Evolutionary conservation across 2,797 vertebrate genomes (phyloP), one percentile per base, ranked within the genome.

Genomic region (Alca torda): DNA sequence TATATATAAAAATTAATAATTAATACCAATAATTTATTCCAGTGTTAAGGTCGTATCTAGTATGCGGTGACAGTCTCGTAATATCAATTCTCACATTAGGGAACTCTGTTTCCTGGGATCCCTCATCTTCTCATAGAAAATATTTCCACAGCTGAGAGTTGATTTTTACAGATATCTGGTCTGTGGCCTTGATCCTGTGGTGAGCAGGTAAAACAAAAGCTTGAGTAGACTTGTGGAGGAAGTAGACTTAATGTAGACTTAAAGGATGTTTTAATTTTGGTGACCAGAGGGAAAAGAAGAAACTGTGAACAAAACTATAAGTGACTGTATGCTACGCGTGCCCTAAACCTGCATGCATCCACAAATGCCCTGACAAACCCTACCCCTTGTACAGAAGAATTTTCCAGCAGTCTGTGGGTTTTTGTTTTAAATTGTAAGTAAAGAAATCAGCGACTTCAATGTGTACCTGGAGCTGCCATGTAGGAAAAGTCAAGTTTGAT

Each of bases 361-460:
- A 5, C 48, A 94, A 83, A 46, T 11, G 3, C 4, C 37, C 21
- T 25, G 31, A 41, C 11, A 68, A 78, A 33, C 0, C 1, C 83
- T 43, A 37, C 0, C 2, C 9, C 80, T 56, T 17, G 4, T 28
- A 56, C 26, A 64, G 37, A 41, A n/a, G 64, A 30, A 3, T 5
- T 30, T 39, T 75, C 20, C 23, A 6, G 7, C 7, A 33, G 2
- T 46, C 54, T 35, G 10, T 59, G 31, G 0, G 0, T 4, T 18
- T 24, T 69, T 86, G 16, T 45, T 45, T 45, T 5, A 45, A 45
- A 45, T 64, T 13, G 16, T 9, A 56, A 23, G 21, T 39, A 51
- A 69, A 87, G 13, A 20, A 79, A 79, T 5, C 31, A 31, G 9
- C 39, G 13, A 60, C 33, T 68, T 83, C 43, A 48, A 28, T 6